Conservation (phyloP, 2,888 invertebrate species). For the Bedellia somnulentella region DNA sequence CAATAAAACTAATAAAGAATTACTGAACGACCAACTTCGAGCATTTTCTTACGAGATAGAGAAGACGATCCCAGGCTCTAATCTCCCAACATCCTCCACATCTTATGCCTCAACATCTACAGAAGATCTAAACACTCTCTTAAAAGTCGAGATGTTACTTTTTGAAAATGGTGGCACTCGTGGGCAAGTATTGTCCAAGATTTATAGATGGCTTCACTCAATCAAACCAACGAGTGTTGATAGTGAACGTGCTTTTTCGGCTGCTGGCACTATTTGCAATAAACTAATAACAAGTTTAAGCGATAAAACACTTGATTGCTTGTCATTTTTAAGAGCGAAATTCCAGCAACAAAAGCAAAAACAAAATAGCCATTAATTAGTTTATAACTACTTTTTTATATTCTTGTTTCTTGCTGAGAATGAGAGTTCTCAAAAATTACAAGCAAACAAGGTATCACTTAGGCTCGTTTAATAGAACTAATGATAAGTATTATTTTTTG, state of each 20-base stretch:
- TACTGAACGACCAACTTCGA: too few species aligned
- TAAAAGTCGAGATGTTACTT: neutral
- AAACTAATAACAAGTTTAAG: neutral
- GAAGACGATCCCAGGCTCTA: neutral
- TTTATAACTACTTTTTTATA: too few species aligned
- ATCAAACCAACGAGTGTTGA: slow-evolving; percentile 1
- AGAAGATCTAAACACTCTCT: neutral
- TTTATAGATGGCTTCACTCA: neutral
- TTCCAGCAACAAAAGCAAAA: slow-evolving; percentile 2
- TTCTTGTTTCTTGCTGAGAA: too few species aligned
- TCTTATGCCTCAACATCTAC: neutral
- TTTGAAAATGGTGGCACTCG: neutral
- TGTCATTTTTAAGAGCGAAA: slow-evolving; percentile 1
- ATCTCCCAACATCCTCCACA: neutral
- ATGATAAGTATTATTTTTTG: too few species aligned
- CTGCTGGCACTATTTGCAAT: slow-evolving; percentile 1
- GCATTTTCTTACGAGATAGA: neutral
- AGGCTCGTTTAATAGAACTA: too few species aligned
- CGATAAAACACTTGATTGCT: neutral
- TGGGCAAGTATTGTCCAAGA: neutral
- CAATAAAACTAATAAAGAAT: neutral
- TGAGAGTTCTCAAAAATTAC: too few species aligned
- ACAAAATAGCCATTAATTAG: too few species aligned
- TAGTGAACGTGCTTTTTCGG: slow-evolving; percentile 1
- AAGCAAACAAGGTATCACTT: too few species aligned